Conservation (phyloP, 2,888 invertebrate species). For the Elysia crispata region DNA sequence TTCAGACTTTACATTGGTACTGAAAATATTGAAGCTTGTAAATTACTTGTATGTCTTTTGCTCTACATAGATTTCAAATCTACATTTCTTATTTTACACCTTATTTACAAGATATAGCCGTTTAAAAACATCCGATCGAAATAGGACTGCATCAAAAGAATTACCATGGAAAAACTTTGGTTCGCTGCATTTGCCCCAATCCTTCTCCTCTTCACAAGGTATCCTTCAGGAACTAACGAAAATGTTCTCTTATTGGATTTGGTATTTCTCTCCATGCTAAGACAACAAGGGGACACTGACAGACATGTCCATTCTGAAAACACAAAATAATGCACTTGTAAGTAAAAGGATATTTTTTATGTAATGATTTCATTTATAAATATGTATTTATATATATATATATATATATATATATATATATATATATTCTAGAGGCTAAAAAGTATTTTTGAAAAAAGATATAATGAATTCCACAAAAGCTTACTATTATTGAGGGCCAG, state of each 20-base stretch:
- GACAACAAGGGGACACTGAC: slow-evolving; percentile 65
- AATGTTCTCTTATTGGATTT: slow-evolving; percentile 46
- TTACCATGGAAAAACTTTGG: slow-evolving; percentile 46
- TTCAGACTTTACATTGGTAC: too few species aligned
- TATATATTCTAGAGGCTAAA: background rate
- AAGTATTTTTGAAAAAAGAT: background rate
- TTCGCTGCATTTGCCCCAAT: slow-evolving; percentile 42
- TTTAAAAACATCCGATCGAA: too few species aligned
- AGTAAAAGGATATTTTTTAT: too few species aligned
- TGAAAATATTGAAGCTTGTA: too few species aligned
- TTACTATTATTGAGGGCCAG: slow-evolving; percentile 52
- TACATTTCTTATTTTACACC: too few species aligned
- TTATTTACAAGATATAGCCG: too few species aligned
- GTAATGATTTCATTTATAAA: too few species aligned
- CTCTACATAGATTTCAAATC: too few species aligned
- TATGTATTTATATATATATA: too few species aligned
- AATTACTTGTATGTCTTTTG: too few species aligned
- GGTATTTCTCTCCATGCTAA: slow-evolving; percentile 48
- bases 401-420: too few species aligned
- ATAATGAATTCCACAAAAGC: background rate
- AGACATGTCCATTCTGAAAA: slow-evolving; percentile 62
- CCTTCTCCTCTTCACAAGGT: slow-evolving; percentile 48
- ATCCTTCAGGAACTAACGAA: slow-evolving; percentile 43
- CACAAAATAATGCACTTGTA: background rate
- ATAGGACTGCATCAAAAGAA: background rate